Evolutionary conservation across 1,140 invertebrate species (phyloP).

Genomic region (Cyclargus thomasi): DNA sequence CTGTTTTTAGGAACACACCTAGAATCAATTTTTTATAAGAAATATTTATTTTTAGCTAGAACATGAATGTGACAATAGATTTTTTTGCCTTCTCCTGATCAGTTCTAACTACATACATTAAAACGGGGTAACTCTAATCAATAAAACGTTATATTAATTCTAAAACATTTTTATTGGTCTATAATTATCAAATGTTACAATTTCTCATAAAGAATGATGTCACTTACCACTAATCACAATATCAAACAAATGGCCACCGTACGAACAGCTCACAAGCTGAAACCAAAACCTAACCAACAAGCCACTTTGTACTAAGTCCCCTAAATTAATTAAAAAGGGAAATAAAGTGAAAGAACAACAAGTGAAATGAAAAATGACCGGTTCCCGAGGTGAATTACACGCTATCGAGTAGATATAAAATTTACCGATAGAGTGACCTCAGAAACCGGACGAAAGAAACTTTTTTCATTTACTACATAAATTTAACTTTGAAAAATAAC

Average conservation of each 20-base stretch:
- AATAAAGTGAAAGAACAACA: conserved; percentile 62
- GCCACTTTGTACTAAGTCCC: conserved; percentile 64
- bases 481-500: conserved; percentile 35
- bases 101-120: background rate
- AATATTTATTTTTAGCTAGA: no score
- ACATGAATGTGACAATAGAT: no score
- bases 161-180: conserved; percentile 72
- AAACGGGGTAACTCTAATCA: background rate
- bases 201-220: conserved; percentile 52
- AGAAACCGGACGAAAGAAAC: no score
- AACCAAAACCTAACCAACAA: conserved; percentile 41
- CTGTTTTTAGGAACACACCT: no score
- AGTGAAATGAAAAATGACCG: conserved; percentile 44
- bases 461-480: background rate
- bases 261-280: conserved; percentile 56
- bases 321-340: conserved; percentile 44
- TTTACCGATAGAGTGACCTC: no score
- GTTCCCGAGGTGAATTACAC: no score
- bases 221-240: conserved; percentile 53
- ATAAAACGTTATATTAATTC: conserved; percentile 35
- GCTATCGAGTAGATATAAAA: no score
- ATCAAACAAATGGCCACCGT: conserved; percentile 65
- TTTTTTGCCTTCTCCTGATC: background rate
- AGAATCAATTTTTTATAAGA: no score
- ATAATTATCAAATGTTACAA: conserved; percentile 60